Percentiles rank a stretch among this genome's conserved stretches.
Conservation (phyloP, 37 sponge, comb jelly and placozoan genomes). For the Diacarnus erythraeanus region DNA sequence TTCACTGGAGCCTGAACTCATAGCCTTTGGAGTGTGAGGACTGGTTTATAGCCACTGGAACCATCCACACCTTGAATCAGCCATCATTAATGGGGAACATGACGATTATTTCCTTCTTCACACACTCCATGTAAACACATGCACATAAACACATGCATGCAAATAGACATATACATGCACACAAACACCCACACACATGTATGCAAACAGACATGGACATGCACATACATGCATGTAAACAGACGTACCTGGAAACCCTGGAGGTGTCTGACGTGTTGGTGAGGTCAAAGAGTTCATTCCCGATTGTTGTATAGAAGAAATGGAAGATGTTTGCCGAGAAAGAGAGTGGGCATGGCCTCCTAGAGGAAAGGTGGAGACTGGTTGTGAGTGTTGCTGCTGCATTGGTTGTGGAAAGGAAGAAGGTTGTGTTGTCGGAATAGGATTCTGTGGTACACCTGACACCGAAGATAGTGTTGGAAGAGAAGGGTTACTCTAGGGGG, state of each 20-base stretch:
- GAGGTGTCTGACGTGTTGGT: background rate
- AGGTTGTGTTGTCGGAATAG: conserved; percentile 8
- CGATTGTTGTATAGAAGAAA: conserved; percentile 2
- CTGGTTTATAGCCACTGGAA: no score
- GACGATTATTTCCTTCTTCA: no score
- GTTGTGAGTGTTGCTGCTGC: conserved; percentile 1
- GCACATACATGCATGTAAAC: background rate
- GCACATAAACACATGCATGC: no score
- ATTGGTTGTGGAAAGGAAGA: background rate
- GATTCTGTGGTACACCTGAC: no score
- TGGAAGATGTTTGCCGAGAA: background rate
- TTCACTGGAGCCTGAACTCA: no score
- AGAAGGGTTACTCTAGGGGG: no score
- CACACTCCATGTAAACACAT: no score
- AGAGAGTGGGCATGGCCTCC: background rate
- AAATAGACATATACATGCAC: background rate
- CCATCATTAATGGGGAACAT: no score
- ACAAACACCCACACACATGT: no score
- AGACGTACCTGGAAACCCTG: conserved; percentile 4
- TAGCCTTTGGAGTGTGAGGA: no score
- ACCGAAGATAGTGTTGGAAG: no score
- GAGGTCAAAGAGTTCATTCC: conserved; percentile 10
- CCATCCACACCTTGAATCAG: no score
- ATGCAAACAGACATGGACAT: background rate
- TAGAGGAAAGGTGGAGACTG: background rate